Evolutionary conservation across 2,888 invertebrate genomes (phyloP).

Genomic region (Sinopyrophorus schimmeli): DNA sequence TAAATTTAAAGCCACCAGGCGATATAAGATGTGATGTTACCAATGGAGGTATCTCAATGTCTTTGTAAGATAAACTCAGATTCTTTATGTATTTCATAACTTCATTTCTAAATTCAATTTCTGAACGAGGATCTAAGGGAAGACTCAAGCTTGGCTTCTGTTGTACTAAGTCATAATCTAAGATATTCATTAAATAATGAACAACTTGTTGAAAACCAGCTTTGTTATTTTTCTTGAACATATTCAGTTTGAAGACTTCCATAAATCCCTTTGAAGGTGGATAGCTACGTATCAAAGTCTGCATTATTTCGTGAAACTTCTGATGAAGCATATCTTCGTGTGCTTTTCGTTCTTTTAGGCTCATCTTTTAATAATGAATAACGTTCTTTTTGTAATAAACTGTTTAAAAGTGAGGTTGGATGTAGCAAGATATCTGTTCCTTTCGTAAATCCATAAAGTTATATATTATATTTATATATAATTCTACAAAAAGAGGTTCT

Average conservation of each 20-base stretch:
- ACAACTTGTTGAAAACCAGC: constrained; percentile 48
- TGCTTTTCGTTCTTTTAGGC: constrained; percentile 36
- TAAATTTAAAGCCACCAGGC: constrained; percentile 49
- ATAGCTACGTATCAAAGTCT: constrained; percentile 42
- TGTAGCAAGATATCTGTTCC: no score
- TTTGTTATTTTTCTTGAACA: constrained; percentile 52
- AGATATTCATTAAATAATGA: constrained; percentile 47
- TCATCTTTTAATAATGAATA: constrained; percentile 24
- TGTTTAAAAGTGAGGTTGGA: no score
- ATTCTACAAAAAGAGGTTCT: no score
- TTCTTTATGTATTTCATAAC: constrained; percentile 46
- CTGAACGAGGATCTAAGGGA: constrained; percentile 42
- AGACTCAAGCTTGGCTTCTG: constrained; percentile 47
- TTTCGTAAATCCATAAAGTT: no score
- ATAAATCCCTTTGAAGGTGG: constrained; percentile 45
- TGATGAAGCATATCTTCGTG: constrained; percentile 43
- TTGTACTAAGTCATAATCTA: constrained; percentile 45
- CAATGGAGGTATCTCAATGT: constrained; percentile 46
- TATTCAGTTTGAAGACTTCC: constrained; percentile 46
- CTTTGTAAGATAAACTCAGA: constrained; percentile 43
- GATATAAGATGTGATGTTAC: constrained; percentile 50
- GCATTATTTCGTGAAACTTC: constrained; percentile 45
- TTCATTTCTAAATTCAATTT: constrained; percentile 48
- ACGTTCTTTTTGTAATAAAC: no score
- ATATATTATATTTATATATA: no score